phyloP scores from a whole-genome alignment of 2,797 vertebrate genomes.

The Podarcis lilfordi region DNA sequence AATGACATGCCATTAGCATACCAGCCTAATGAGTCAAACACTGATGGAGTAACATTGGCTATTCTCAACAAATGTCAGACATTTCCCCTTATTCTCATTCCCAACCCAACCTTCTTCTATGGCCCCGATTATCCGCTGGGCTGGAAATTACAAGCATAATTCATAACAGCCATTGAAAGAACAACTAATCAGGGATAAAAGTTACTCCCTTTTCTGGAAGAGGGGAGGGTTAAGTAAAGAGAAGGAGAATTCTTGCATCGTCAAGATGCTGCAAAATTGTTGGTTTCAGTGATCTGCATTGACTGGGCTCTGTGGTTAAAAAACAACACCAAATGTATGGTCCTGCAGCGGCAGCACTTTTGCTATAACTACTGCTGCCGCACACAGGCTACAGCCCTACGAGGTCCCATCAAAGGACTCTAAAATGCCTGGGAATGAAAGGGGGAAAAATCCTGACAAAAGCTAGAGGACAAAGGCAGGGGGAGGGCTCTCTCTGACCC shows the following conservation, averaged over 20 bases:
- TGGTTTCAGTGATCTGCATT: conserved; percentile 74
- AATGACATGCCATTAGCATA: neutral
- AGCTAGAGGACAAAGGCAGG: conserved; percentile 29
- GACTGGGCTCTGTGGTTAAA: conserved; percentile 70
- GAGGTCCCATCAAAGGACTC: conserved; percentile 29
- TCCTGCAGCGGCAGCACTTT: conserved; percentile 46
- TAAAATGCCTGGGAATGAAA: conserved; percentile 54
- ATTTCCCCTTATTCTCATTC: conserved; percentile 26
- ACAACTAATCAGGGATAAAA: conserved; percentile 35
- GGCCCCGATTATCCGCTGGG: conserved; percentile 55
- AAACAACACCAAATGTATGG: conserved; percentile 25
- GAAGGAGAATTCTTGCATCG: conserved; percentile 66
- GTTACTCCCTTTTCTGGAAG: conserved; percentile 58
- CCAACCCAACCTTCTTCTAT: conserved; percentile 42
- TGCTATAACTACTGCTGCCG: conserved; percentile 15
- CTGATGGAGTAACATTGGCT: conserved; percentile 55
- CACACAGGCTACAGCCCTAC: conserved; percentile 31
- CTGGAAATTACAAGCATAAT: conserved; percentile 72
- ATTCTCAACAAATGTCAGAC: conserved; percentile 44
- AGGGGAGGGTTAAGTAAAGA: conserved; percentile 58
- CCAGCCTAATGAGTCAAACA: conserved; percentile 15
- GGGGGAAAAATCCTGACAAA: conserved; percentile 61
- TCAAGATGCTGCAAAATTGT: conserved; percentile 71
- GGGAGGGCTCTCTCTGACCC: conserved; percentile 22
- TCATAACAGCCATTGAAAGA: conserved; percentile 29